A percentile compares a stretch with the other conserved stretches of the same genome.
Evolutionary conservation across 2,888 invertebrate genomes (phyloP).

Genomic region (Pheosia gnoma): DNA sequence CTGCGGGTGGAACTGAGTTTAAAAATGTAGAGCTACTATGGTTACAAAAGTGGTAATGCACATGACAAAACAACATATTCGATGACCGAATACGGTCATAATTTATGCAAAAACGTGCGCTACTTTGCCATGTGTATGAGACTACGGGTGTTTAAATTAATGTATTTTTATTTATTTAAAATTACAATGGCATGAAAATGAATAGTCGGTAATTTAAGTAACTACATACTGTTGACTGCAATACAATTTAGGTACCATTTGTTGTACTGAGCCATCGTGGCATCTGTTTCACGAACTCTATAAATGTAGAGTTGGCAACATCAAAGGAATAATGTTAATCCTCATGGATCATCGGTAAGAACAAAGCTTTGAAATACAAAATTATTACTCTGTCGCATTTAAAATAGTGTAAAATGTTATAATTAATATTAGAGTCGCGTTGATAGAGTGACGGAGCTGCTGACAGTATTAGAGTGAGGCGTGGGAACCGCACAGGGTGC

Average conservation of each 20-base stretch:
- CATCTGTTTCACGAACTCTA: neutral
- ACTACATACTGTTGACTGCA: no score
- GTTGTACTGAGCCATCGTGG: neutral
- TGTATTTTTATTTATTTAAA: no score
- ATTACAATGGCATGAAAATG: no score
- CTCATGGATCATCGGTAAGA: slow-evolving; percentile 5
- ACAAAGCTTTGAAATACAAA: slow-evolving; percentile 2
- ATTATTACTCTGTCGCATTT: neutral
- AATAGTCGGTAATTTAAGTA: no score
- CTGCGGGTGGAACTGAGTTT: neutral
- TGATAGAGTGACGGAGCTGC: slow-evolving; percentile 55
- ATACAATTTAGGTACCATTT: no score
- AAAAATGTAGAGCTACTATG: no score
- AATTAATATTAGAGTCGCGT: slow-evolving; percentile 39
- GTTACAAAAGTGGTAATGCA: no score
- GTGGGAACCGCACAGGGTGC: slow-evolving; percentile 52
- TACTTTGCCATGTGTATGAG: no score
- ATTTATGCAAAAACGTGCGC: no score
- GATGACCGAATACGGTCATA: no score
- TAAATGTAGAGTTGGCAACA: slow-evolving; percentile 6
- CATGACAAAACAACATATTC: no score
- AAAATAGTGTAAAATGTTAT: slow-evolving; percentile 10
- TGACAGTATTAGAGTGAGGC: slow-evolving; percentile 51
- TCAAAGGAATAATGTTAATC: slow-evolving; percentile 7
- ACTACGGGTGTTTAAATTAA: no score